Percentiles rank a stretch among this genome's conserved stretches.
These are phyloP conservation scores for Amiota communis DNA, from an alignment of 2,888 invertebrate species.

Conservation along the genomic window DNA sequence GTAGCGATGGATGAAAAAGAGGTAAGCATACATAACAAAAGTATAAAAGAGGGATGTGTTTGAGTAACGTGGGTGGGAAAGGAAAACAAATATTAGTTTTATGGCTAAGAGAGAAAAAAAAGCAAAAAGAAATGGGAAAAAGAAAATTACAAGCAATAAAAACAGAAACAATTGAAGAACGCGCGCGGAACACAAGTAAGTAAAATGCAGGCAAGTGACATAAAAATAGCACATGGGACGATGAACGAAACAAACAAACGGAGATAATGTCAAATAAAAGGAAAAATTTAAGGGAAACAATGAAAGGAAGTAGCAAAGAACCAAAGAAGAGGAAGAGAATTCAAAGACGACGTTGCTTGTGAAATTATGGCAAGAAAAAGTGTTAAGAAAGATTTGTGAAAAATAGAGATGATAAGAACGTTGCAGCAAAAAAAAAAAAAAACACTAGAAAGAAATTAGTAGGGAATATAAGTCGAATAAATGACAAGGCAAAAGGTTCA, in stretches of 20 bases:
- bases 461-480: neutral
- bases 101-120: neutral
- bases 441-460: neutral
- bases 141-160: constrained; percentile 4
- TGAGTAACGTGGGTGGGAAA: neutral
- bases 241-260: neutral
- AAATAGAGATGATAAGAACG: neutral
- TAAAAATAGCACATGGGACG: constrained; percentile 28
- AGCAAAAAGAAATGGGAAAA: neutral
- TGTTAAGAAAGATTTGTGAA: neutral
- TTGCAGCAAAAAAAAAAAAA: neutral
- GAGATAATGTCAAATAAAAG: neutral
- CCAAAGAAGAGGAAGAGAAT: neutral
- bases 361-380: constrained; percentile 38
- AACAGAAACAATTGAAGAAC: neutral
- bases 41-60: neutral
- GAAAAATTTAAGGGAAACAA: constrained; percentile 23
- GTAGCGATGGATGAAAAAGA: no score
- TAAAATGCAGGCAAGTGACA: neutral
- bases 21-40: neutral
- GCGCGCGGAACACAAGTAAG: neutral
- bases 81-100: constrained; percentile 28
- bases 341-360: constrained; percentile 39
- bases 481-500: no score
- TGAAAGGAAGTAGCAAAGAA: neutral